Evolutionary conservation across 2,888 invertebrate genomes (phyloP).

Genomic region (Colostygia pectinataria): DNA sequence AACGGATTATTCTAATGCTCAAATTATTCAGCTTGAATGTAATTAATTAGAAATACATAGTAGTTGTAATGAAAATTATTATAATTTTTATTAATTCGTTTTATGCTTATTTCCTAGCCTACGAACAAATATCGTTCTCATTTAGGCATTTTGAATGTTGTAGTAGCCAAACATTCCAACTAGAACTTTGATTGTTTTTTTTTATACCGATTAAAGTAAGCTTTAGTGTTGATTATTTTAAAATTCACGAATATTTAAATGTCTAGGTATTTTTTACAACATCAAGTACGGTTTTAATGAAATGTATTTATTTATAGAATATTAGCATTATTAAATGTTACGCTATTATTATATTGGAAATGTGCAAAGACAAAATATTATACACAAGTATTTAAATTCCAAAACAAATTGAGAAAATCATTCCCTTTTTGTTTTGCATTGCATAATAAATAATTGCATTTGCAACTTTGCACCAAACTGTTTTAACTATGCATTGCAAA

Average conservation of each 20-base stretch:
- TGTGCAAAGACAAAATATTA: no score
- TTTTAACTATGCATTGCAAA: no score
- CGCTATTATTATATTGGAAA: no score
- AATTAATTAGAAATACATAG: constrained; percentile 51
- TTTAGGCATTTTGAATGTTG: constrained; percentile 16
- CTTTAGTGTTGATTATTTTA: no score
- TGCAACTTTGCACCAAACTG: no score
- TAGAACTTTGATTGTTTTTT: constrained; percentile 15
- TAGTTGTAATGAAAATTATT: constrained; percentile 43
- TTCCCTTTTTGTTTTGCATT: no score
- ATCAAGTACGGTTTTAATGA: not conserved
- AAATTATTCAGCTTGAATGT: constrained; percentile 68
- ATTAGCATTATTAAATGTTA: no score
- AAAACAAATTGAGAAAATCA: no score
- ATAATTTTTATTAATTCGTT: constrained; percentile 38
- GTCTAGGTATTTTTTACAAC: constrained; percentile 1
- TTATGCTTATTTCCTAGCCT: constrained; percentile 58
- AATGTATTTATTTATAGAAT: no score
- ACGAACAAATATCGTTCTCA: constrained; percentile 44
- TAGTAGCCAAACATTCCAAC: constrained; percentile 10
- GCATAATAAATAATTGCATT: no score
- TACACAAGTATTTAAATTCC: no score
- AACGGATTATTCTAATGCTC: constrained; percentile 71
- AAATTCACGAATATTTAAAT: not conserved
- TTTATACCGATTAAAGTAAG: not conserved